Conservation (phyloP, 2,797 vertebrate genomes). For the Sebastolobus altivelis region DNA sequence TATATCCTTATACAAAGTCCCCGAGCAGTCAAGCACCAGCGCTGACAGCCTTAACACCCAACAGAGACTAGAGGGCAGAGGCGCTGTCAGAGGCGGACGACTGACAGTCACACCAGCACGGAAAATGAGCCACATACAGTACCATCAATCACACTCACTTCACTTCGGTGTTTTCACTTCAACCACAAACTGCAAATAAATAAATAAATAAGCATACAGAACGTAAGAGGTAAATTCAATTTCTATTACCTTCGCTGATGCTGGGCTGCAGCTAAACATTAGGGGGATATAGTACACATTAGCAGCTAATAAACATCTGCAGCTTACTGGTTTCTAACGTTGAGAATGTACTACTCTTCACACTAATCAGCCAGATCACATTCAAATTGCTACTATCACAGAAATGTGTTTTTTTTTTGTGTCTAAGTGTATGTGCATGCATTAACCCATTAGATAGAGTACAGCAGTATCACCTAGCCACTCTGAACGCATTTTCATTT, state of each 20-base stretch:
- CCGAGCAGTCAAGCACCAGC: constrained; percentile 56
- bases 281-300: background rate
- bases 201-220: constrained; percentile 7
- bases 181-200: constrained; percentile 5
- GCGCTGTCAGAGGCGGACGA: constrained; percentile 69
- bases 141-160: constrained; percentile 52
- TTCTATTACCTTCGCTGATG: constrained; percentile 8
- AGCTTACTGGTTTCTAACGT: background rate
- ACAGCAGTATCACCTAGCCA: background rate
- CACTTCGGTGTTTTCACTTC: constrained; percentile 23
- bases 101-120: constrained; percentile 53
- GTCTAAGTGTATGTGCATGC: background rate
- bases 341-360: background rate
- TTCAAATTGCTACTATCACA: background rate
- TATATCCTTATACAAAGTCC: constrained; percentile 61
- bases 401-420: background rate
- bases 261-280: background rate
- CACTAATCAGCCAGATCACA: background rate
- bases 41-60: constrained; percentile 74
- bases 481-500: constrained; percentile 25
- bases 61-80: constrained; percentile 71
- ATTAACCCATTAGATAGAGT: constrained; percentile 18
- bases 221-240: background rate
- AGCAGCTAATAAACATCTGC: background rate
- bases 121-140: constrained; percentile 48